Conservation (phyloP, 1,140 invertebrate species). For the Gerris buenoi region DNA sequence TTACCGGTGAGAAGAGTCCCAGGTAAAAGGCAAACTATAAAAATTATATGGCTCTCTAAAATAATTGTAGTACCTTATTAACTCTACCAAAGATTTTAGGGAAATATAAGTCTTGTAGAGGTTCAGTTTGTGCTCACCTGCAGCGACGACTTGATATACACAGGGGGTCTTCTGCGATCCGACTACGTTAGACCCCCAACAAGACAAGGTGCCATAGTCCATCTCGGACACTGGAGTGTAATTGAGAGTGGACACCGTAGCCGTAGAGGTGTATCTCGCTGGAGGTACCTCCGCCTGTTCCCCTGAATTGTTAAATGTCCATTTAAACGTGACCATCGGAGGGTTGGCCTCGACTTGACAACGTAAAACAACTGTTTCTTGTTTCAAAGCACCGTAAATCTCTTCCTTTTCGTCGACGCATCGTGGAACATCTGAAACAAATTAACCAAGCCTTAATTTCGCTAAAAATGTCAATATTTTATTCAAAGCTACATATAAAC, state of each 20-base stretch:
- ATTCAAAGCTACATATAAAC: too few species aligned
- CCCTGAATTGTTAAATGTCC: conserved; percentile 78
- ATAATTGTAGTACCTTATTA: too few species aligned
- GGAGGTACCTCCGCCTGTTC: conserved; percentile 60
- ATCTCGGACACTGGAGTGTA: conserved; percentile 71
- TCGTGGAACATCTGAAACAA: conserved; percentile 56
- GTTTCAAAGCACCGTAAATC: conserved; percentile 64
- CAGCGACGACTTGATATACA: conserved; percentile 64
- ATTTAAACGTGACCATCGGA: conserved; percentile 59
- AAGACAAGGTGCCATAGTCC: conserved; percentile 74
- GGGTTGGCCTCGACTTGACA: conserved; percentile 79
- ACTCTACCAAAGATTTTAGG: too few species aligned
- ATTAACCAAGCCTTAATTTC: too few species aligned
- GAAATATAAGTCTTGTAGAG: too few species aligned
- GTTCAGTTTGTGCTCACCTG: too few species aligned
- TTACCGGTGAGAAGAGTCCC: too few species aligned
- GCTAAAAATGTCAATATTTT: too few species aligned
- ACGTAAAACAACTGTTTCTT: conserved; percentile 62
- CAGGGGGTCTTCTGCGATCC: conserved; percentile 70
- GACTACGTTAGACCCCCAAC: conserved; percentile 66
- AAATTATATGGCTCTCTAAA: too few species aligned
- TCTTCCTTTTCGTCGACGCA: conserved; percentile 56
- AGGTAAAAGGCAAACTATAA: too few species aligned
- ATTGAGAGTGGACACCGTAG: conserved; percentile 58
- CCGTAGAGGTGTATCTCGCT: conserved; percentile 40